Evolutionary conservation across 2,113 vertebrate species (phyloP).

Genomic region (Capricornis sumatraensis): DNA sequence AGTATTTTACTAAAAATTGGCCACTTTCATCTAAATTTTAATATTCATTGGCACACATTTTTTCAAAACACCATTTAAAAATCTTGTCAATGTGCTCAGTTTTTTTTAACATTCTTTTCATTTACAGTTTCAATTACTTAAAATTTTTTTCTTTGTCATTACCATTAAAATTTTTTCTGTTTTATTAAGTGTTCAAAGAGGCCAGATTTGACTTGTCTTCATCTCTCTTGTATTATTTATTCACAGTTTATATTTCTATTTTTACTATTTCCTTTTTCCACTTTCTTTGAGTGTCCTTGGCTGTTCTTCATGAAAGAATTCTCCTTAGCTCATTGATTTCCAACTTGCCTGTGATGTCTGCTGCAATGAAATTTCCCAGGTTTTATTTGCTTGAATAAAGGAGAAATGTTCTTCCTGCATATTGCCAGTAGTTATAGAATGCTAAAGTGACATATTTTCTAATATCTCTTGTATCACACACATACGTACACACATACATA

Average conservation of each 20-base stretch:
- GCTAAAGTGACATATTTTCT: neutral
- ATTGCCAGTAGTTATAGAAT: neutral
- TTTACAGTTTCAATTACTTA: neutral
- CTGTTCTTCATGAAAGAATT: neutral
- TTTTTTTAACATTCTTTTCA: neutral
- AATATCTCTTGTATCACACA: neutral
- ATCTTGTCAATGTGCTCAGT: neutral
- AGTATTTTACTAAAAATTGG: neutral
- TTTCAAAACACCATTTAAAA: neutral
- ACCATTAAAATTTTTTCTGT: neutral
- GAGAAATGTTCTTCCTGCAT: neutral
- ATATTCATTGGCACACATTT: neutral
- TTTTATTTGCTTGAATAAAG: neutral
- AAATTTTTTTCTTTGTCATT: neutral
- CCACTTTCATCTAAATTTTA: neutral
- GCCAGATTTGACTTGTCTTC: neutral
- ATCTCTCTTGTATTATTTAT: neutral
- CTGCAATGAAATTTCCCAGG: neutral
- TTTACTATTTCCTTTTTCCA: neutral
- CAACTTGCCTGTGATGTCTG: neutral
- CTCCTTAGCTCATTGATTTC: neutral
- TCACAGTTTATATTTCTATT: neutral
- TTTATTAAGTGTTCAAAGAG: neutral
- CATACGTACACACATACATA: neutral
- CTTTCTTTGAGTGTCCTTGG: neutral